Conservation (phyloP, 2,888 invertebrate species). For the Exocentrus adspersus region DNA sequence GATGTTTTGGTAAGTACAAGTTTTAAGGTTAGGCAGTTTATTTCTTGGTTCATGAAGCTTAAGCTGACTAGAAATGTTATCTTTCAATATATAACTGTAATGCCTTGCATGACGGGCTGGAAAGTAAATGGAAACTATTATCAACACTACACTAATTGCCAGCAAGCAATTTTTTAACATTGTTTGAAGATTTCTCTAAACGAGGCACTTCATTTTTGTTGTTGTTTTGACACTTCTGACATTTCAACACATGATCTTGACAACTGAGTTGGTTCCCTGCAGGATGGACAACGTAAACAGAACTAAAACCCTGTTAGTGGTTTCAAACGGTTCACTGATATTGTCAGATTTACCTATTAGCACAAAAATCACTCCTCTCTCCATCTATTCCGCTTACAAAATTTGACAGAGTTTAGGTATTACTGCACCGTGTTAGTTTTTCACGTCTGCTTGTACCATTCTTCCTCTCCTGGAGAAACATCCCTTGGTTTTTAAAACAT, state of each 20-base stretch:
- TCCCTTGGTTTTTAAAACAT: too few relatives aligned
- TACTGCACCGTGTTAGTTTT: too few relatives aligned
- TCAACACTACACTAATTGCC: slow-evolving; percentile 42
- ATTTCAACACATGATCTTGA: background rate
- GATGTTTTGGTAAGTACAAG: slow-evolving; percentile 54
- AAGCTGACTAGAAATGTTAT: slow-evolving; percentile 52
- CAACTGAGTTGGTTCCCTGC: too few relatives aligned
- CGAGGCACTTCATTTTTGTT: background rate
- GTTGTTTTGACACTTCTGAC: slow-evolving; percentile 34
- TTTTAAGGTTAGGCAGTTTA: slow-evolving; percentile 48
- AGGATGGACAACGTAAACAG: too few relatives aligned
- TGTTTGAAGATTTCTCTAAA: slow-evolving; percentile 10
- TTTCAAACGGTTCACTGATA: too few relatives aligned
- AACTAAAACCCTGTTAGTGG: too few relatives aligned
- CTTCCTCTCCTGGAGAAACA: too few relatives aligned
- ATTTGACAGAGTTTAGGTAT: too few relatives aligned
- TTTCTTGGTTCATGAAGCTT: slow-evolving; percentile 39
- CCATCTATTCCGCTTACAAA: too few relatives aligned
- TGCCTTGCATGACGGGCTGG: slow-evolving; percentile 59
- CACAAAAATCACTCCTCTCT: too few relatives aligned
- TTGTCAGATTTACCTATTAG: too few relatives aligned
- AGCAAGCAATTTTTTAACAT: slow-evolving; percentile 47
- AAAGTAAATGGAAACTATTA: slow-evolving; percentile 54
- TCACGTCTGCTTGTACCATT: too few relatives aligned
- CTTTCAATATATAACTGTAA: slow-evolving; percentile 54